Evolutionary conservation across 2,888 invertebrate species (phyloP).

Genomic region (Prosapia bicincta): DNA sequence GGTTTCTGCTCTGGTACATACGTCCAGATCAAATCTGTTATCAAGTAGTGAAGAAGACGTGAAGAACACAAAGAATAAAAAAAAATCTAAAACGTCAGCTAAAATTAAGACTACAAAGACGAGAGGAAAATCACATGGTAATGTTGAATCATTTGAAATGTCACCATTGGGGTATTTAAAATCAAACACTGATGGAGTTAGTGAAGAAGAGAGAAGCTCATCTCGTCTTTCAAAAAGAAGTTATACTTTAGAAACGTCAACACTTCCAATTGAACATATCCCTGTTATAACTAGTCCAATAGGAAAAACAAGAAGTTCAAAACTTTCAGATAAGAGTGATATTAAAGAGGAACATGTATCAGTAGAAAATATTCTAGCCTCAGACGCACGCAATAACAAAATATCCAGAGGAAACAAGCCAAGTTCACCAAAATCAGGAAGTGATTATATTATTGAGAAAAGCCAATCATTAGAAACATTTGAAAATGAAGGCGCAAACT

Average conservation of each 20-base stretch:
- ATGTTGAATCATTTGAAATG: not conserved
- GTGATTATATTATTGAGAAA: constrained; percentile 14
- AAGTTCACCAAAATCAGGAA: not conserved
- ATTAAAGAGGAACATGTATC: not conserved
- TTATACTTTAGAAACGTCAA: constrained; percentile 14
- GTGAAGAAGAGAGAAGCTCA: not conserved
- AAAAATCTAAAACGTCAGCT: constrained; percentile 1
- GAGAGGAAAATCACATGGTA: not conserved
- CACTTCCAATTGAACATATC: constrained; percentile 11
- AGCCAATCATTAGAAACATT: not conserved
- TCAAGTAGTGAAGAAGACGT: constrained; percentile 24
- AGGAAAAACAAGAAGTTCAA: constrained; percentile 1
- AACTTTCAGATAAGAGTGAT: constrained; percentile 9
- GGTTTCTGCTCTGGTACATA: not conserved
- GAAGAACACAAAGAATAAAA: constrained; percentile 15
- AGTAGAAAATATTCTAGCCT: not conserved
- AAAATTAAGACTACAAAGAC: not conserved
- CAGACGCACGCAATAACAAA: not conserved
- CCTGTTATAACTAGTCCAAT: not conserved
- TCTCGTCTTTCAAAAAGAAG: constrained; percentile 15
- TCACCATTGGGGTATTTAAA: not conserved
- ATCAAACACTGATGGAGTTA: not conserved
- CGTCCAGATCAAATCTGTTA: constrained; percentile 2
- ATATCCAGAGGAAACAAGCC: constrained; percentile 7
- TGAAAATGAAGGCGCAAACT: not conserved